phyloP scores from a whole-genome alignment of 2,113 vertebrate genomes.

The Amphilophus citrinellus region DNA sequence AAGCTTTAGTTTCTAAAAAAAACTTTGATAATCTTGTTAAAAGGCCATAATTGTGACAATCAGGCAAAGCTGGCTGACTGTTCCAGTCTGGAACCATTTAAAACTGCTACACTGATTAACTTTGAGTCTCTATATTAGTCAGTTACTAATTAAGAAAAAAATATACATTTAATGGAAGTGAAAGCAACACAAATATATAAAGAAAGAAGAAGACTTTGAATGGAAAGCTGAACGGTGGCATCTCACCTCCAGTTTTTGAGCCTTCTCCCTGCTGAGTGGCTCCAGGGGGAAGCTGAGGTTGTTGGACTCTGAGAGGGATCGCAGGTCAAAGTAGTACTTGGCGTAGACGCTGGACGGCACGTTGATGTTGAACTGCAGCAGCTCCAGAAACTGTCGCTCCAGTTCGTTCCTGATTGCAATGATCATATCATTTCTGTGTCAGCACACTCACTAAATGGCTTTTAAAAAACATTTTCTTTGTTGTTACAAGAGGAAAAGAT shows the following conservation, averaged over 20 bases:
- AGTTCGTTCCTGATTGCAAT: conserved; percentile 89
- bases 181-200: not conserved
- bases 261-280: conserved; percentile 93
- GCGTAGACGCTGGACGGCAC: conserved; percentile 98
- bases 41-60: not conserved
- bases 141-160: not conserved
- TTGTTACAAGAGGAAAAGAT: not conserved
- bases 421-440: not conserved
- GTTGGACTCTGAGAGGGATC: conserved; percentile 95
- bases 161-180: not conserved
- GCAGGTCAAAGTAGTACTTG: conserved; percentile 99
- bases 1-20: rapidly evolving
- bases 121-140: not conserved
- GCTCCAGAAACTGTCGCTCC: conserved; percentile 95
- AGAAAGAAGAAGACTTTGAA: rapidly evolving
- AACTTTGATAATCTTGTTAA: not conserved
- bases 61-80: rapidly evolving
- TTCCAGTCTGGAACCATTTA: not conserved
- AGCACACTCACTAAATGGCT: not conserved
- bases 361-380: conserved; percentile 98
- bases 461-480: not conserved
- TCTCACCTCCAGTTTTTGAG: conserved; percentile 93
- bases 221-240: not conserved
- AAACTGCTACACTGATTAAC: not conserved
- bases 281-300: conserved; percentile 95